These are phyloP conservation scores for Falco peregrinus DNA, from an alignment of 2,797 vertebrate species.

Conservation along the genomic window DNA sequence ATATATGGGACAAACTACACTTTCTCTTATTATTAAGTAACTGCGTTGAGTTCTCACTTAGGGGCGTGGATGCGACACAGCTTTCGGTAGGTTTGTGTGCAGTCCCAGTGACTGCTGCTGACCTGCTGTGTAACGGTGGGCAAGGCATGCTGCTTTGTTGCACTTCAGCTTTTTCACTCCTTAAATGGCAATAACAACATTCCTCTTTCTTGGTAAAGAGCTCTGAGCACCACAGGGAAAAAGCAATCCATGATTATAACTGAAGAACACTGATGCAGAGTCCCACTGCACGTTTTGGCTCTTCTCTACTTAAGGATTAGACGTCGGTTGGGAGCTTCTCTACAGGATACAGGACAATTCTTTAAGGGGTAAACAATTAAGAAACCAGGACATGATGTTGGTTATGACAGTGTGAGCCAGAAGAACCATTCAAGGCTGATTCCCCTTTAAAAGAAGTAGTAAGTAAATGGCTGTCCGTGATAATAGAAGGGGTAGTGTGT, in stretches of 20 bases:
- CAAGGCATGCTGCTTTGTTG: neutral
- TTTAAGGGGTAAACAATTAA: neutral
- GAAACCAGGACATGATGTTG: neutral
- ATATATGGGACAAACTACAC: neutral
- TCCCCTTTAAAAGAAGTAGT: neutral
- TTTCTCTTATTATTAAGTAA: neutral
- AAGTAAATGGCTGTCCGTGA: neutral
- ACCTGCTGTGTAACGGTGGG: neutral
- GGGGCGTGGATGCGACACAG: neutral
- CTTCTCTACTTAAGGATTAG: neutral
- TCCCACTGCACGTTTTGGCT: neutral
- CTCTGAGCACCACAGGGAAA: neutral
- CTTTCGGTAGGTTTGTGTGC: neutral
- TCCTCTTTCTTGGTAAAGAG: neutral
- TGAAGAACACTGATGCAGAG: neutral
- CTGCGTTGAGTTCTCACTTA: neutral
- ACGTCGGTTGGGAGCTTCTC: neutral
- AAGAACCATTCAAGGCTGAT: neutral
- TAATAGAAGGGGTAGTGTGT: neutral
- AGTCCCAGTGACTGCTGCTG: neutral
- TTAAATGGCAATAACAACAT: neutral
- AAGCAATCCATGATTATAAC: neutral
- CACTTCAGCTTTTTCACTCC: neutral
- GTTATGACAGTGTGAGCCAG: neutral
- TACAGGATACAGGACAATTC: neutral